Evolutionary conservation across 2,888 invertebrate genomes (phyloP).

Genomic region (Kryphioiulus occultus): DNA sequence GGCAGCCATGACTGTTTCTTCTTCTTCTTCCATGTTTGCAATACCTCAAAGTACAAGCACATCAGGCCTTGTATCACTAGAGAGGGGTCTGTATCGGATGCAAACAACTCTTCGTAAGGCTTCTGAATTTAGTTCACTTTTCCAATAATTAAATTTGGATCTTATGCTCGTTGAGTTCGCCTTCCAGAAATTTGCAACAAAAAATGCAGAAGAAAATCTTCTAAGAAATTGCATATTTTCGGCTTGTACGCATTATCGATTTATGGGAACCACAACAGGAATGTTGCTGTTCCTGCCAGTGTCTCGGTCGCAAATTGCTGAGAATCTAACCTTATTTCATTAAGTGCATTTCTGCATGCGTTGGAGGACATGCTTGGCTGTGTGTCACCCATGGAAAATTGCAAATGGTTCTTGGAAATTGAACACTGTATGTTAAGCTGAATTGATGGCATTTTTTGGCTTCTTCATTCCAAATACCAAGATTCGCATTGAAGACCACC

Average conservation of each 20-base stretch:
- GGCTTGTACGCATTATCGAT: background rate
- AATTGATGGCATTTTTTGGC: background rate
- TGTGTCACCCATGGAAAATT: background rate
- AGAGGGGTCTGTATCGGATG: background rate
- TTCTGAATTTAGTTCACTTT: background rate
- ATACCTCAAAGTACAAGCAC: too few relatives aligned
- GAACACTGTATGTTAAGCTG: background rate
- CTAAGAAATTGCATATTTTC: background rate
- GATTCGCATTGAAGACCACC: background rate
- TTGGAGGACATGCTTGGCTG: background rate
- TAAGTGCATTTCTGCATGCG: background rate
- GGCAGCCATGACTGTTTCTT: too few relatives aligned
- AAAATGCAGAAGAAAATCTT: background rate
- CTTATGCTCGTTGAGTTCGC: background rate
- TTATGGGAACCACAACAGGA: background rate
- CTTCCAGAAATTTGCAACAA: background rate
- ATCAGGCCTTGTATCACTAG: background rate
- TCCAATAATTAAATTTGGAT: background rate
- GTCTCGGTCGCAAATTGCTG: background rate
- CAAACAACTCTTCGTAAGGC: background rate
- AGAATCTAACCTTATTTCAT: slow-evolving; percentile 15
- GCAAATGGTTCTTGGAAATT: background rate
- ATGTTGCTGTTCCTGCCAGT: background rate
- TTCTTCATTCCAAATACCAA: background rate
- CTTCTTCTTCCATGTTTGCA: too few relatives aligned